Conservation (phyloP, 2,113 vertebrate species). For the Conger conger region DNA sequence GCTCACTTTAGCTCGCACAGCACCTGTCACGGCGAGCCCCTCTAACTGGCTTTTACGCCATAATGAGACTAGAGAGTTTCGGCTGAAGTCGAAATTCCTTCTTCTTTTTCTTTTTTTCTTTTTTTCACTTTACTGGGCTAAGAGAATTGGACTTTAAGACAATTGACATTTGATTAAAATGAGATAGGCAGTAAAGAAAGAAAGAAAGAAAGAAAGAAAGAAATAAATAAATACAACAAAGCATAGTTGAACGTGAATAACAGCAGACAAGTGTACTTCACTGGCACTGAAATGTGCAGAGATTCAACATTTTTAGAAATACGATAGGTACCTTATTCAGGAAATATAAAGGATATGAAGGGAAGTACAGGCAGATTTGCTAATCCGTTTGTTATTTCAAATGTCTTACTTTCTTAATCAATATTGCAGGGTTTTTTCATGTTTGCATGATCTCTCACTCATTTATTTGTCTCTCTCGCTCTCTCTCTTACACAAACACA, state of each 20-base stretch:
- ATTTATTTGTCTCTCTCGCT: too few species aligned
- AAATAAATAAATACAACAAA: too few species aligned
- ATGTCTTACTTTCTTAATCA: too few species aligned
- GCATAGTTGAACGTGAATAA: too few species aligned
- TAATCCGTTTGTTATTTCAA: too few species aligned
- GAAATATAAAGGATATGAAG: background rate
- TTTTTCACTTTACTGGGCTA: background rate
- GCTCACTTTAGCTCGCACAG: background rate
- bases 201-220: too few species aligned
- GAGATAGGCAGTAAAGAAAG: background rate
- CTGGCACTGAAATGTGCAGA: background rate
- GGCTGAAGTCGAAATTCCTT: background rate
- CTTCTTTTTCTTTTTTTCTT: too few species aligned
- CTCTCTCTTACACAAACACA: too few species aligned
- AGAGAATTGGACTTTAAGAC: background rate
- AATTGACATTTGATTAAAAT: background rate
- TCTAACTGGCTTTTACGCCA: background rate
- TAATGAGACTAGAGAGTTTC: background rate
- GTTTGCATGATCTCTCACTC: too few species aligned
- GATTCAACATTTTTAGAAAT: background rate
- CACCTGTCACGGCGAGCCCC: background rate
- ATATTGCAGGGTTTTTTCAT: too few species aligned
- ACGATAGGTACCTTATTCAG: background rate
- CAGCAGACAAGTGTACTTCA: too few species aligned
- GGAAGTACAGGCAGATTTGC: background rate